Percentiles rank a stretch among this genome's conserved stretches.
phyloP scores from a whole-genome alignment of 2,888 invertebrate genomes.

The Hetaerina titia region DNA sequence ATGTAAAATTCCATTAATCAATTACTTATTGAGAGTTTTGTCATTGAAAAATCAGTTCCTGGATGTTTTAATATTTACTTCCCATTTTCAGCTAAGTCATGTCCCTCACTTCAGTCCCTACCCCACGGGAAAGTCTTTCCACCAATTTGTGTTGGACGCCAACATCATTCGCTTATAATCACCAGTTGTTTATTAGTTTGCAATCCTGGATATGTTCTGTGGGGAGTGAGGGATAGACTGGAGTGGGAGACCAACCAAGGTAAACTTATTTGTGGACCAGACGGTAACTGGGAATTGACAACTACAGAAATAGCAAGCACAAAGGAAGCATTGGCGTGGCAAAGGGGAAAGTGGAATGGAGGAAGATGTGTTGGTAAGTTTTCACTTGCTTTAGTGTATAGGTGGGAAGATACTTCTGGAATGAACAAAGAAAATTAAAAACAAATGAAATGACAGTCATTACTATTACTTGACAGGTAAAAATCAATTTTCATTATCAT shows the following conservation, averaged over 20 bases:
- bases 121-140: conserved; percentile 80
- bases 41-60: not conserved
- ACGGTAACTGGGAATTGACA: conserved; percentile 54
- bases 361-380: conserved; percentile 81
- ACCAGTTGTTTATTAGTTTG: conserved; percentile 81
- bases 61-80: conserved; percentile 46
- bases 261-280: conserved; percentile 54
- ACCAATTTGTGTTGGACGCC: conserved; percentile 77
- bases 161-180: conserved; percentile 76
- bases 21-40: not conserved
- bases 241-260: conserved; percentile 59
- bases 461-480: no score
- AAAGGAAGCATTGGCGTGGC: conserved; percentile 74
- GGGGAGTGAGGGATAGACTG: conserved; percentile 75
- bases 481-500: no score
- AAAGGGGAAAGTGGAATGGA: conserved; percentile 84
- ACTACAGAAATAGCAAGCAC: conserved; percentile 42
- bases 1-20: not conserved
- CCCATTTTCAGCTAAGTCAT: conserved; percentile 76
- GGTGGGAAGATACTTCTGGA: no score
- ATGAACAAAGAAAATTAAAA: no score
- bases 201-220: conserved; percentile 80
- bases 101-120: conserved; percentile 78
- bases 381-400: not conserved
- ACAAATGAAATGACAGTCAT: no score